Evolutionary conservation across 2,113 vertebrate species (phyloP).

Genomic region (Tursiops truncatus): DNA sequence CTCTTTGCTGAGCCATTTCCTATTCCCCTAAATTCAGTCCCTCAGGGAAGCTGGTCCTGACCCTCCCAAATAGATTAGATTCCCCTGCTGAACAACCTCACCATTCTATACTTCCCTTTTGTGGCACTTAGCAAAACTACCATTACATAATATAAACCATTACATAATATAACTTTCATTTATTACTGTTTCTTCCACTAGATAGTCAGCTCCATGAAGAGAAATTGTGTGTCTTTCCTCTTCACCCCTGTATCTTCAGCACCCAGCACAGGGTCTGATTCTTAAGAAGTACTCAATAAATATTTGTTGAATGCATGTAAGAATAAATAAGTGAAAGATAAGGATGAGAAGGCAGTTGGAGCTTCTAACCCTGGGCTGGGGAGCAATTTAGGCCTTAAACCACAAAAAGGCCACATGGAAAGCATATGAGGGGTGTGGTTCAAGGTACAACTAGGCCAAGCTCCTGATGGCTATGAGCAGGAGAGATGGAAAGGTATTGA

Average conservation of each 20-base stretch:
- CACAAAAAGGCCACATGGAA: background rate
- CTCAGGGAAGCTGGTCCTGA: background rate
- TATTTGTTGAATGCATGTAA: background rate
- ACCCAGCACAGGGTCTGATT: background rate
- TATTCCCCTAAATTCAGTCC: background rate
- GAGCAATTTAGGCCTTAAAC: background rate
- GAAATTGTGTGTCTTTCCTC: background rate
- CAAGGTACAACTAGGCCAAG: background rate
- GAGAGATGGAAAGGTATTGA: background rate
- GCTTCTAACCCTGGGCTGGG: background rate
- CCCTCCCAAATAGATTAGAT: constrained; percentile 41
- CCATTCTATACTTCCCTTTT: constrained; percentile 9
- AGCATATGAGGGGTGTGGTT: background rate
- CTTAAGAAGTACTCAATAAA: background rate
- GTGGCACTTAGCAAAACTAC: constrained; percentile 37
- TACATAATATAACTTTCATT: background rate
- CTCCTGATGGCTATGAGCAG: background rate
- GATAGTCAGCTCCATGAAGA: background rate
- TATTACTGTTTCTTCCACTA: background rate
- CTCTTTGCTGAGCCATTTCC: background rate
- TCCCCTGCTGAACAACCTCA: background rate
- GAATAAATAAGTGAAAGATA: background rate
- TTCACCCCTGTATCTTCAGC: background rate
- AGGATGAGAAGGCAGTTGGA: background rate
- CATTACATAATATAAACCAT: background rate